Base-by-base conservation (phyloP, 2,113 vertebrate genomes). In the Tragelaphus imberbis region DNA sequence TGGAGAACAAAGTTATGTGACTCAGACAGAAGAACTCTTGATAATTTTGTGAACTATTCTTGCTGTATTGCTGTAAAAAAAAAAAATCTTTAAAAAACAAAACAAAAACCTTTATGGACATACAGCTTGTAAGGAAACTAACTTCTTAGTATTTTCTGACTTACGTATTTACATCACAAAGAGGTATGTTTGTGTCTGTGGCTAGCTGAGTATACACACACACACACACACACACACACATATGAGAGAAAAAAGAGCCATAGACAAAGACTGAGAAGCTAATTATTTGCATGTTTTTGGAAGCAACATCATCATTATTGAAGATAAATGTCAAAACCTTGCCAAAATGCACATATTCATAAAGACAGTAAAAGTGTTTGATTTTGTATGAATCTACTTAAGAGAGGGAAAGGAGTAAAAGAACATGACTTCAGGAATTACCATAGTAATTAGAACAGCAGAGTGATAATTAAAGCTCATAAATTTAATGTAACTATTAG, bases 401-500 rank as follows among this genome's bases (percentile, higher is more conserved):
- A 71, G 53, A 93, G 40, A 63, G 63, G 58, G 8, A 61, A 85
- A 65, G n/a, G 53, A 95, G 88, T 30, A 58, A 91, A 89, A 55
- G 55, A 96, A 93, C 44, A 4, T 93, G 80, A 93, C 97, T 97
- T 95, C 55, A 92, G 93, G 85, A 82, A 82, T 93, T 75, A 33
- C 28, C 88, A 94, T 59, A 61, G 89, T 96, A 95, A 96, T 97
- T 97, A 98, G 88, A 97, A 90, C 93, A 77, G 93, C 97, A 93
- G 97, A 86, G 85, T 88, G 97, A 95, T 97, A 97, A 97, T 97
- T 91, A 97, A 97, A 97, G 90, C 77, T 95, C 88, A 88, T 97
- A 91, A 92, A 95, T 97, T 95, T 89, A 97, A 97, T 97, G 97
- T 91, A 97, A 97, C 95, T 85, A 94, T 97, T 97, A 98, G 86